Evolutionary conservation across 2,113 vertebrate genomes (phyloP).

Genomic region (Naja naja): DNA sequence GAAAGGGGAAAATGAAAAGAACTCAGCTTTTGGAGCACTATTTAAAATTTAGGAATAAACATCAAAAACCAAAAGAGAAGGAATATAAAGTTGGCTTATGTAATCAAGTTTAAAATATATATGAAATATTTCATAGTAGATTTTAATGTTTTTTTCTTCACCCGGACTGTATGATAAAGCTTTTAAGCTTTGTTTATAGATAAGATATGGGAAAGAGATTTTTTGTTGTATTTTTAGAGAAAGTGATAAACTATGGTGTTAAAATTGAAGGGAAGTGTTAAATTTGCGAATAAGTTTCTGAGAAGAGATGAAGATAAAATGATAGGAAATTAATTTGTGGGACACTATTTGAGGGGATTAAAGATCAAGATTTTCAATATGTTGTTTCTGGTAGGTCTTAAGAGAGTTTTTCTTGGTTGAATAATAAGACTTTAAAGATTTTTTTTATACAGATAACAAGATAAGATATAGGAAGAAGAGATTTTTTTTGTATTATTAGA

Average conservation of each 20-base stretch:
- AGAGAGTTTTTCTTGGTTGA: not conserved
- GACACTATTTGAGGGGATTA: not conserved
- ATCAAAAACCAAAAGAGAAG: not conserved
- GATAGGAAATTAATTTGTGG: not conserved
- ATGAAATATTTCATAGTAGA: not conserved
- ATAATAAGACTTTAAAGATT: not conserved
- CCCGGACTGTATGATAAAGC: not conserved
- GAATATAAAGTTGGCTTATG: not conserved
- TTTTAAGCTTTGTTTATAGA: not conserved
- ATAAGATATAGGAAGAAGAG: not conserved
- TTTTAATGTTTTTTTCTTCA: not conserved
- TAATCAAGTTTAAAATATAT: not conserved
- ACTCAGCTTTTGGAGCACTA: not conserved
- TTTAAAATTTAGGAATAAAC: not conserved
- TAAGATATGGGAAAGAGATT: not conserved
- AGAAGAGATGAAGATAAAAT: not conserved
- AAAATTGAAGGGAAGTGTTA: not conserved
- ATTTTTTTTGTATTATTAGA: not conserved
- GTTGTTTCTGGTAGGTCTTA: not conserved
- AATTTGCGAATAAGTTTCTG: not conserved
- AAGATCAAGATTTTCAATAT: not conserved
- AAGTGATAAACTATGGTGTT: not conserved
- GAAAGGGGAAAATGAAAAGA: not conserved
- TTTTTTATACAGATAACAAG: not conserved
- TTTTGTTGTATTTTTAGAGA: not conserved